Base-by-base conservation (phyloP, 2,113 vertebrate species). In the Asarcornis scutulata region DNA sequence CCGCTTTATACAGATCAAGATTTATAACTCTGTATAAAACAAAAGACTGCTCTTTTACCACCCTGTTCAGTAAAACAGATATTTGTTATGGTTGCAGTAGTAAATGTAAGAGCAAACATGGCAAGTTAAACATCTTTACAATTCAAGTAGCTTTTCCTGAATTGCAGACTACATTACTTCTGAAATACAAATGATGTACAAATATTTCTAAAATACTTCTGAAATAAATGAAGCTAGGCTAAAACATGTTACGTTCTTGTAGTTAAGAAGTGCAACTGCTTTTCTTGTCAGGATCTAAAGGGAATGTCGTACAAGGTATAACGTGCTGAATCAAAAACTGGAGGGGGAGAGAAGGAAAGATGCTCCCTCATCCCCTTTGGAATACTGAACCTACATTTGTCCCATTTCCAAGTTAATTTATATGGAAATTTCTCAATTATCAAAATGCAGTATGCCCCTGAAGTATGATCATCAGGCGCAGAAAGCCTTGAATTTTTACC, bases 381-480 rank as follows among this genome's bases (percentile, higher is more conserved):
- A 86, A 79, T 56, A 74, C 1, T 75, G 25, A 36, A 92, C 52
- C 60, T 88, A 22, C 23, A 31, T 91, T 42, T 91, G 34, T 78
- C 69, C 50, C 34, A 52, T 56, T 91, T 64, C 76, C 52, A 93
- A 86, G 71, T 7, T 68, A 22, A 94, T 78, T 56, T 80, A 67
- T 78, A 78, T 62, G 53, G 36, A 82, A 88, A 82, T 95, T 34
- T 90, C 75, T 94, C 68, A 52, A 62, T 88, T 95, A 83, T 52
- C 25, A 66, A 64, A 81, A 71, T 63, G 81, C 62, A 83, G 17
- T 32, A 38, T 66, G 40, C 7, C 14, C 62, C 46, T 80, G 31
- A 88, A 77, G 9, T 52, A 34, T 26, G 13, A 32, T 38, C 13
- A 18, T 88, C 46, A 63, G 63, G 40, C 50, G 77, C 58, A 71